Evolutionary conservation across 2,888 invertebrate genomes (phyloP), one percentile per base, ranked within the genome.

Genomic region (Tetranychus truncatus): DNA sequence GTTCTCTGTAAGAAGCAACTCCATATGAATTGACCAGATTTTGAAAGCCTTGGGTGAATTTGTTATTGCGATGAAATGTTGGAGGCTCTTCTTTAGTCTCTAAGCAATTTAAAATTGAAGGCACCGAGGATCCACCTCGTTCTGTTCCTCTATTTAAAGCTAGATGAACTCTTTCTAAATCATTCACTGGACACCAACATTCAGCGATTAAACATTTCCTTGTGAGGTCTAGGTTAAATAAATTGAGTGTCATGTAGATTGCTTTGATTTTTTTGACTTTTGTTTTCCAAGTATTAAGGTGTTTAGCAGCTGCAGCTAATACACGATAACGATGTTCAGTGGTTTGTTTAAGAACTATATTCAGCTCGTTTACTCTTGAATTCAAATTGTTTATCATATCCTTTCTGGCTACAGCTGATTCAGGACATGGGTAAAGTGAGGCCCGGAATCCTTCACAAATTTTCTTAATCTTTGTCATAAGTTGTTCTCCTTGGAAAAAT

Each of bases 391-490:
- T 92, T 74, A 92, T 91, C 96, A 99, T 97, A 85, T 99, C 97
- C 76, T 95, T 86, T 45, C 97, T 87, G 84, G 99, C 97, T 18
- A 92, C 90, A 6, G 95, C 94, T 3, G 95, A 94, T 83, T 97
- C 97, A 0, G 97, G 97, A 82, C 97, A 99, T 0, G 97, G 97
- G 85, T 99, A 99, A 69, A 99, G 86, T 0, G 96, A 96, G 1
- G 97, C 97, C 76, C 95, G 89, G 85, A 97, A 99, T 84, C 97
- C 97, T 84, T 96, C 97, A 85, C 97, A 99, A 79, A 99, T 96
- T 85, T 99, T 99, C 85, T 94, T 95, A 0, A 97, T 95, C 79
- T 95, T 89, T 1, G 91, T 91, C 85, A 96, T 96, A 80, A 99
- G 85, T 84, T 97, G 95, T 83, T 97, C 97, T 77, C 97, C 97